Percentiles rank a stretch among this genome's conserved stretches.
phyloP scores from a whole-genome alignment of 2,888 invertebrate species.

The Nysson spinosus region DNA sequence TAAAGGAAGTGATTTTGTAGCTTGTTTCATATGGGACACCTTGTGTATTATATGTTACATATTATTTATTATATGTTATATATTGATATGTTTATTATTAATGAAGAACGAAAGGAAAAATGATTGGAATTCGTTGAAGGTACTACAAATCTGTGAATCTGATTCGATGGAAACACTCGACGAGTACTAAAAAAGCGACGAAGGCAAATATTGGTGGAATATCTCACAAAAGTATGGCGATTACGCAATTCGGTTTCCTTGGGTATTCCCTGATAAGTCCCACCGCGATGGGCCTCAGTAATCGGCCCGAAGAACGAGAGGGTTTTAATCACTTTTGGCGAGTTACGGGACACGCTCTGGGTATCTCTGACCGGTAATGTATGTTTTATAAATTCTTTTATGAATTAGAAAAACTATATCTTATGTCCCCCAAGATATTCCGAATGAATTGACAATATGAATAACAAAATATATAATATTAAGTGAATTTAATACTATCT shows the following conservation, averaged over 20 bases:
- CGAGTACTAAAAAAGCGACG: constrained; percentile 78
- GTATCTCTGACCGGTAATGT: constrained; percentile 85
- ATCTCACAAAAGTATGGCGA: constrained; percentile 88
- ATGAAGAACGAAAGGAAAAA: neutral
- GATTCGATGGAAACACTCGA: constrained; percentile 83
- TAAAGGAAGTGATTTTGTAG: no score
- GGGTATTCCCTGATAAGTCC: constrained; percentile 83
- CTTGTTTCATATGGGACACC: no score
- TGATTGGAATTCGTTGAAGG: constrained; percentile 71
- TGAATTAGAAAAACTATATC: neutral
- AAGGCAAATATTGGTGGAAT: constrained; percentile 79
- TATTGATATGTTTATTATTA: neutral
- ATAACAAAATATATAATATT: no score
- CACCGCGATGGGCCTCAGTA: constrained; percentile 81
- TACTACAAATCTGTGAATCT: constrained; percentile 83
- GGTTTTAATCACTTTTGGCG: constrained; percentile 90
- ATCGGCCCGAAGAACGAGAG: constrained; percentile 81
- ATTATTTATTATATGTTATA: neutral
- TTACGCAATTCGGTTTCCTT: constrained; percentile 92
- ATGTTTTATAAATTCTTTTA: neutral
- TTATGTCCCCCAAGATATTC: neutral
- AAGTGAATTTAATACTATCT: no score
- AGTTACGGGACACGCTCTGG: constrained; percentile 87
- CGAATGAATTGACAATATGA: no score
- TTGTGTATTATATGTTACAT: no score